These are phyloP conservation scores for Virgularia gustaviana DNA, from an alignment of 92 coral and sea anemone genomes.

Conservation along the genomic window DNA sequence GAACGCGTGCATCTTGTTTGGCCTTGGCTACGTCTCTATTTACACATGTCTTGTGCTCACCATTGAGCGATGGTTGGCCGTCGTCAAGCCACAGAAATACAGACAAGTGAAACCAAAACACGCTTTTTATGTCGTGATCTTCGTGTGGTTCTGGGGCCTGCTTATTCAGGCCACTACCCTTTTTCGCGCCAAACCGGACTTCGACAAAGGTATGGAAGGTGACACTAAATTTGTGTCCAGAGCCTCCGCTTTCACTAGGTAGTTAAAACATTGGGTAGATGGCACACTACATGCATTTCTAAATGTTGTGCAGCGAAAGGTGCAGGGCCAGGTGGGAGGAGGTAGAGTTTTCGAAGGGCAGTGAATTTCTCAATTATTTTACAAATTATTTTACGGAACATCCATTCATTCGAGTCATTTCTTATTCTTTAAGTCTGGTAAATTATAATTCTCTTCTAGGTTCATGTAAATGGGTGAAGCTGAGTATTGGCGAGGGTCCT, in stretches of 20 bases:
- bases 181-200: slow-evolving; percentile 26
- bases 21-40: slow-evolving; percentile 32
- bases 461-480: slow-evolving; percentile 25
- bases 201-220: slow-evolving; percentile 36
- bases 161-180: slow-evolving; percentile 35
- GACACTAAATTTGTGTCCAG: no score
- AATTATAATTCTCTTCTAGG: background rate
- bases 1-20: slow-evolving; percentile 32
- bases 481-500: slow-evolving; percentile 34
- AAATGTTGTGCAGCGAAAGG: no score
- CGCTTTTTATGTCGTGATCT: slow-evolving; percentile 12
- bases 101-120: slow-evolving; percentile 13
- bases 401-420: background rate
- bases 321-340: no score
- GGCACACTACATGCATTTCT: no score
- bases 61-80: slow-evolving; percentile 29
- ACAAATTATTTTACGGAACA: no score
- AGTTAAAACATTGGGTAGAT: no score
- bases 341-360: no score
- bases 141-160: slow-evolving; percentile 32
- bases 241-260: no score
- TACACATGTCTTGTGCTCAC: slow-evolving; percentile 32
- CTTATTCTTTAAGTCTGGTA: background rate
- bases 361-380: no score
- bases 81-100: slow-evolving; percentile 22